Evolutionary conservation across 1,140 invertebrate species (phyloP), one percentile per base, ranked within the genome.

Genomic region (Drosophila truncata): DNA sequence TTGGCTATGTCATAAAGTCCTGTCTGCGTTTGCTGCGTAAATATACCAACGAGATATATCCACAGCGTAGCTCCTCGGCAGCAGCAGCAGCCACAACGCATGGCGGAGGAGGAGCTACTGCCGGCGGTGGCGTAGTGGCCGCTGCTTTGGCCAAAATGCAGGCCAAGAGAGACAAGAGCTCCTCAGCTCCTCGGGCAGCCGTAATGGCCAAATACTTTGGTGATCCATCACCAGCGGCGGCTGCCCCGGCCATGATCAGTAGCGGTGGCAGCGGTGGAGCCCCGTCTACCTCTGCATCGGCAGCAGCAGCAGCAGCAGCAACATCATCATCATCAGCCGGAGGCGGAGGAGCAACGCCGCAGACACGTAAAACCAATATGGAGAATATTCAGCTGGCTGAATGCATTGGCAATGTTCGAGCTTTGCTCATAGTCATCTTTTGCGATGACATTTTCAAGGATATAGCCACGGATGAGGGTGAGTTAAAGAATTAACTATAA

Each of bases 31-130:
- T 99, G 11, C 93, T 98, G 8, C 94, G 96, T 75, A 97, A 96
- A 11, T 99, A 98, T 78, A 96, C 96, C 23, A 97, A 96, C 92
- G 97, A 98, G 93, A 96, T 98, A 29, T 98, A 98, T 93, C 97
- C 98, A 1, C 96, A 96, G 47, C 69, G 80, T 3, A 60, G 27
- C 37, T 67, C 69, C 7, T 39, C 75, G 1, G 25, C 2, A 10
- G 46, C 3, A 11, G 2, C 49, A 1, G 25, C 2, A 10, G 46
- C 3, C n/a, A 4, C 49, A 1, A 13, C 4, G 2, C 16, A 49
- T n/a, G 46, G 9, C 6, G 46, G 46, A 27, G 46, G 9, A 11
- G 46, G 46, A 27, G 46, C 41, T n/a, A 47, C 14, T 23, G 8
- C 7, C 2, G 44, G 6, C 13, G 42, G 44, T 5, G 16, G 94